Base-by-base conservation (phyloP, 1,140 invertebrate genomes). In the Drosophila nigromelanica region DNA sequence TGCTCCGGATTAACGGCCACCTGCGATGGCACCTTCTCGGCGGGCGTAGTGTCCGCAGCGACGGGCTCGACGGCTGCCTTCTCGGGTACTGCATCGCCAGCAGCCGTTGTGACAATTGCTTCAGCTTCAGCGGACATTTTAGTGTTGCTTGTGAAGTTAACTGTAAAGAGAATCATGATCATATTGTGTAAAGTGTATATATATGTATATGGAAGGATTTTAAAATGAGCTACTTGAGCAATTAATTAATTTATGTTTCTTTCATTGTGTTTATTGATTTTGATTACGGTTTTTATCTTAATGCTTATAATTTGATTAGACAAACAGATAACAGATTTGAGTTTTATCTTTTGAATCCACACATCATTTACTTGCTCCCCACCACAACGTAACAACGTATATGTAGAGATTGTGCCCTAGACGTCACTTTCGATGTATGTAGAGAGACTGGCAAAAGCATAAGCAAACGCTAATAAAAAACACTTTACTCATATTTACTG, bases 51-150 rank as follows among this genome's bases (percentile, higher is more conserved):
- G 18, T 87, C 87, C 12, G 77, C 80, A 10, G 79, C 77, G 2
- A 77, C 77, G 35, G 79, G 50, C 40, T 81, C 76, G 3, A 74
- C 78, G 6, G 64, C 61, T 50, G 51, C 21, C 10, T 89, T 77
- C 18, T 63, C 69, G 27, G 69, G 73, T 12, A 70, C 61, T 35
- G 63, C 77, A 73, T 89, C 83, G 43, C 67, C 78, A 40, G 72
- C 72, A 43, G 68, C 78, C 35, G 61, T 76, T 48, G 73, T 76
- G 12, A 83, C 73, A 73, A 80, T 89, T 37, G 87, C 73, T 85
- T 91, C 83, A 68, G 82, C 86, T 76, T 91, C 90, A 47, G 90
- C 78, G 39, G 90, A 89, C 86, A 91, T 91, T 48, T 64, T n/a
- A 14, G 14, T 40, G 59, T 47, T 69, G 42, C 21, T 56, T 30